phyloP scores from a whole-genome alignment of 2,888 invertebrate species.

The Panorpa germanica region DNA sequence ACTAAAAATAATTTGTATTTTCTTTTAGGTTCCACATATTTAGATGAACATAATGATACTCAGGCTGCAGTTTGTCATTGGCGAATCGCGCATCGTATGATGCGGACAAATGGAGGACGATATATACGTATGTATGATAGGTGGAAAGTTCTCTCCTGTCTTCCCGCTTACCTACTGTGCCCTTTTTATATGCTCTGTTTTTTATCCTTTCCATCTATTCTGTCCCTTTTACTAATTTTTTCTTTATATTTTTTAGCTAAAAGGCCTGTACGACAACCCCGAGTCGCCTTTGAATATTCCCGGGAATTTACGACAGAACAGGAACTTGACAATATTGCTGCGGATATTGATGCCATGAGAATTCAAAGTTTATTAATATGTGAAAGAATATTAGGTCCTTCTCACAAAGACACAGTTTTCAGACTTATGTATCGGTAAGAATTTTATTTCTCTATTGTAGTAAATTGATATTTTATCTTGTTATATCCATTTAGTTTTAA shows the following conservation, averaged over 20 bases:
- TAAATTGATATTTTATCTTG: too few species aligned
- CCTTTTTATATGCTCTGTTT: not conserved
- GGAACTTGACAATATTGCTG: slow-evolving; percentile 52
- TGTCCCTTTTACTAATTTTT: slow-evolving; percentile 1
- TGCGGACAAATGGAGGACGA: slow-evolving; percentile 27
- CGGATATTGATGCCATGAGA: slow-evolving; percentile 70
- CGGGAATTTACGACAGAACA: slow-evolving; percentile 53
- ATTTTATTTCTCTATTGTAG: slow-evolving; percentile 22
- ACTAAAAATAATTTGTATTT: not conserved
- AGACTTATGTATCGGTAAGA: slow-evolving; percentile 47
- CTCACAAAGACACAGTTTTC: slow-evolving; percentile 77
- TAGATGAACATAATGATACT: slow-evolving; percentile 72
- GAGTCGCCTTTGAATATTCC: slow-evolving; percentile 42
- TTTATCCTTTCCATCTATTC: slow-evolving; percentile 3
- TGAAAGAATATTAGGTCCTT: slow-evolving; percentile 67
- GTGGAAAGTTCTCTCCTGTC: not conserved
- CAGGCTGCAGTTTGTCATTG: slow-evolving; percentile 53
- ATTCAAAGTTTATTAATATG: slow-evolving; percentile 76
- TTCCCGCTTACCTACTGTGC: not conserved
- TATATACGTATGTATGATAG: slow-evolving; percentile 18
- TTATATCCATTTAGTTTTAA: not conserved
- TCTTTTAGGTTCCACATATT: slow-evolving; percentile 46
- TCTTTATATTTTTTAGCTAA: slow-evolving; percentile 24
- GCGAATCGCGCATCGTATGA: slow-evolving; percentile 57
- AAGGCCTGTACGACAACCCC: slow-evolving; percentile 30